Evolutionary conservation across 2,797 vertebrate genomes (phyloP).

Genomic region (Mormyrus hasselquistii): DNA sequence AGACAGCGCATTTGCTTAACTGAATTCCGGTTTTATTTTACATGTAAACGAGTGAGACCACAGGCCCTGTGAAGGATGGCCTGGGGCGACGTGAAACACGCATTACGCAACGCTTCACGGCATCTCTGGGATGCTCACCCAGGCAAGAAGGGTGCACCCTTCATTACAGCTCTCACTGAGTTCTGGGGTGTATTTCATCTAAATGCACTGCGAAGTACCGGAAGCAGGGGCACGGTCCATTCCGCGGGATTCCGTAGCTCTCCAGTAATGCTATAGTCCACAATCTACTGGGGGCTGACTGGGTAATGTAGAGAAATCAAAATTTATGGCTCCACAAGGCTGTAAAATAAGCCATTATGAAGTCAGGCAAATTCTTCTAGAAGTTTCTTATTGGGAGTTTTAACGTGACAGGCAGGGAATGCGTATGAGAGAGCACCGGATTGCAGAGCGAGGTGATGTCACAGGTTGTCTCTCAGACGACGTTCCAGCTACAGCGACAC

Average conservation of each 20-base stretch:
- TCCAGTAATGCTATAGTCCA: background rate
- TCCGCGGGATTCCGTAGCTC: background rate
- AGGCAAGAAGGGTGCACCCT: constrained; percentile 8
- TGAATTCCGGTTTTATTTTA: background rate
- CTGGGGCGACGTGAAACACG: background rate
- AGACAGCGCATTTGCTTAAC: background rate
- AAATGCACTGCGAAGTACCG: background rate
- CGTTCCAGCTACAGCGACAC: background rate
- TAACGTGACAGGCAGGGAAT: constrained; percentile 40
- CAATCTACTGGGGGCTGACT: background rate
- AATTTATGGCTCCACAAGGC: background rate
- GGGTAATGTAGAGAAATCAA: background rate
- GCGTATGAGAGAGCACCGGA: background rate
- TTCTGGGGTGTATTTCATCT: constrained; percentile 14
- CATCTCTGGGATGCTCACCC: background rate
- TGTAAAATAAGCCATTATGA: constrained; percentile 33
- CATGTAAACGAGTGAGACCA: background rate
- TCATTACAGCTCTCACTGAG: background rate
- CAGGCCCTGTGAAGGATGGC: background rate
- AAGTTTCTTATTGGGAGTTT: constrained; percentile 41
- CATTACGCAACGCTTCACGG: background rate
- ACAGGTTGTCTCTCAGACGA: background rate
- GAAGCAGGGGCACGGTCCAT: background rate
- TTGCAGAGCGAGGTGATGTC: background rate
- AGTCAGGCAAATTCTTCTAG: constrained; percentile 37